phyloP scores from a whole-genome alignment of 53 echinoderm and acorn worm genomes.

The Glandiceps talaboti region DNA sequence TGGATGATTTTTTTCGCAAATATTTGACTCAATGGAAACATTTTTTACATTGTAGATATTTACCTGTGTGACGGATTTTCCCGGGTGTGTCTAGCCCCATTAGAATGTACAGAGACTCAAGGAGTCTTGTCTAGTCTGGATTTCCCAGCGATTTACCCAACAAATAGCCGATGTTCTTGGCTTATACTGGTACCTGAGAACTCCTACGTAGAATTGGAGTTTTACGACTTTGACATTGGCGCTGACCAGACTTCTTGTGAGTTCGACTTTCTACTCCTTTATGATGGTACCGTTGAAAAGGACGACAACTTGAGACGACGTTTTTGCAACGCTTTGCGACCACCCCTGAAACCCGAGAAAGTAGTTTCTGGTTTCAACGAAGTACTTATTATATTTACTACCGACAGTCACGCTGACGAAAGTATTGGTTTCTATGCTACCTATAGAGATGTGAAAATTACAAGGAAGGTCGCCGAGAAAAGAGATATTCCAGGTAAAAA shows the following conservation, averaged over 20 bases:
- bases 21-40: no score
- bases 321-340: not conserved
- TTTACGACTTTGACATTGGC: conserved; percentile 13
- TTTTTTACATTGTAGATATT: not conserved
- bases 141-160: not conserved
- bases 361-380: not conserved
- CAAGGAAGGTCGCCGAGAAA: not conserved
- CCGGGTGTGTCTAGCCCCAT: not conserved
- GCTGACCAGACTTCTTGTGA: not conserved
- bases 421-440: not conserved
- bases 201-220: conserved; percentile 10
- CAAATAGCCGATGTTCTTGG: not conserved
- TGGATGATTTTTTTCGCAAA: no score
- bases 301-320: not conserved
- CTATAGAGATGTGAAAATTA: not conserved
- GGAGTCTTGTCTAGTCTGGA: not conserved
- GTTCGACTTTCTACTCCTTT: not conserved
- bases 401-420: not conserved
- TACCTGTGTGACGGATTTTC: not conserved
- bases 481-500: not conserved
- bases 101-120: not conserved
- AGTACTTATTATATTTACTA: not conserved
- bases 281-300: not conserved
- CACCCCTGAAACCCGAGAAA: not conserved
- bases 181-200: not conserved